Conservation (phyloP, 2,113 vertebrate genomes). For the Herpailurus yagouaroundi region DNA sequence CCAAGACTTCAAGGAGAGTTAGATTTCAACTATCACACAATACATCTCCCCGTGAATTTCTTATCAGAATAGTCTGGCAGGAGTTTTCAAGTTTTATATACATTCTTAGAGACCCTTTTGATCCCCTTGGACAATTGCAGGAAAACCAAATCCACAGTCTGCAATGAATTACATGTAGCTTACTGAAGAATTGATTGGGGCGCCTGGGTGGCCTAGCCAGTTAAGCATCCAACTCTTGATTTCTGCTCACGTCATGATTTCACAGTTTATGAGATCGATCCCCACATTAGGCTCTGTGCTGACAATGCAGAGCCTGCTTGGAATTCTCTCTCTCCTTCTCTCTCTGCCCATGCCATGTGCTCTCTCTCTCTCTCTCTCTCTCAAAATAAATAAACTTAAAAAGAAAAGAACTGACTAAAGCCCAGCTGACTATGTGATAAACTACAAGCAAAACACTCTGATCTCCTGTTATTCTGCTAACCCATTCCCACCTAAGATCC, state of each 20-base stretch:
- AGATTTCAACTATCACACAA: neutral
- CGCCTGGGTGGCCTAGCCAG: no score
- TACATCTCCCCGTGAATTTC: constrained; percentile 4
- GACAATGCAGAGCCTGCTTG: no score
- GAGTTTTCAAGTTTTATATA: constrained; percentile 41
- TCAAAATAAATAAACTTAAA: no score
- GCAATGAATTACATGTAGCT: constrained; percentile 24
- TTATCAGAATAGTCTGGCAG: neutral
- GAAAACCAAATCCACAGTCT: constrained; percentile 19
- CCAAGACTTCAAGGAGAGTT: neutral
- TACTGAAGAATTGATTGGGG: neutral
- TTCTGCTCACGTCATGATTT: no score
- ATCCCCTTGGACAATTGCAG: neutral
- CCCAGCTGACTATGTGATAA: neutral
- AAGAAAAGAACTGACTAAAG: constrained; percentile 40
- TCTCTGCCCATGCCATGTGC: no score
- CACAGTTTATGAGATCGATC: no score
- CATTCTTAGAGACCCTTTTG: neutral
- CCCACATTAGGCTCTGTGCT: no score
- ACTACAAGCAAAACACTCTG: neutral
- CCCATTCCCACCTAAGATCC: neutral
- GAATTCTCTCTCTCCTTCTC: no score
- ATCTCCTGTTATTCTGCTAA: neutral
- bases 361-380: no score
- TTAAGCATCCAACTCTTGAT: no score